Evolutionary conservation across 2,797 vertebrate species (phyloP).

Genomic region (Menidia menidia): DNA sequence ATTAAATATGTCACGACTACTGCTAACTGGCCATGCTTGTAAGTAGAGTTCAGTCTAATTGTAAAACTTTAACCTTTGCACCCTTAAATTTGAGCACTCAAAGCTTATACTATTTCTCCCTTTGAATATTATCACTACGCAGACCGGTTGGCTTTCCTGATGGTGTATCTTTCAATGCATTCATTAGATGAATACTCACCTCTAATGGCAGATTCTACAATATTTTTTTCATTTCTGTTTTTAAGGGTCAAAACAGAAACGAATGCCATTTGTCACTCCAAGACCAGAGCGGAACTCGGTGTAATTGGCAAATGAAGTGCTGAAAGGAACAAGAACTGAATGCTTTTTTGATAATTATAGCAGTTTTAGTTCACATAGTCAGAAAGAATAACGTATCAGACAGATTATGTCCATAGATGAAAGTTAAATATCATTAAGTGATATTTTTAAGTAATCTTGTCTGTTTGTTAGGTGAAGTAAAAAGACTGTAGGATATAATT

Average conservation of each 20-base stretch:
- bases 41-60: not conserved
- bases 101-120: not conserved
- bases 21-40: not conserved
- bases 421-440: slow-evolving; percentile 18
- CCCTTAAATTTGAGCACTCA: not conserved
- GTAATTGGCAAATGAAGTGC: not conserved
- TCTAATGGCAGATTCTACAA: not conserved
- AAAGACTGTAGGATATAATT: not conserved
- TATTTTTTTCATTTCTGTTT: not conserved
- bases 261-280: not conserved
- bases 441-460: slow-evolving; percentile 7
- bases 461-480: not conserved
- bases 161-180: not conserved
- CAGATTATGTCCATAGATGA: not conserved
- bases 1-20: slow-evolving; percentile 1
- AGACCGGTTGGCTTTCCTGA: not conserved
- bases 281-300: not conserved
- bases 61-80: not conserved
- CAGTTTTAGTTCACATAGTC: slow-evolving; percentile 11
- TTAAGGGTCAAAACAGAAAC: not conserved
- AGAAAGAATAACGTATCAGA: slow-evolving; percentile 15
- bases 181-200: not conserved
- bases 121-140: not conserved
- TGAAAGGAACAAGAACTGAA: slow-evolving; percentile 2
- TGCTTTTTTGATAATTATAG: not conserved